phyloP scores from a whole-genome alignment of 2,113 vertebrate genomes.

The Polypterus senegalus region DNA sequence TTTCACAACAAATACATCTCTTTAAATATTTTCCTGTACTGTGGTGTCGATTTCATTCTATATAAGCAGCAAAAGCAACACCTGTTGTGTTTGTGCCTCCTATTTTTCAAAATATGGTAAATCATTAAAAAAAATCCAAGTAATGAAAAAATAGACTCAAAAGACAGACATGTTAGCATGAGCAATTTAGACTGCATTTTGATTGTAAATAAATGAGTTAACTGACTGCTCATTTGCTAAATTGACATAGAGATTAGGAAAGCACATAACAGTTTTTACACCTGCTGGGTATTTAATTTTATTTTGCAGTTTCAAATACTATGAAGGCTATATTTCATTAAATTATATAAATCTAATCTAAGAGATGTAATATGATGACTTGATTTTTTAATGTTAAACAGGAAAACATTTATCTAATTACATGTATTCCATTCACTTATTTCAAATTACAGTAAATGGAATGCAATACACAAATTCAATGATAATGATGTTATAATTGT shows the following conservation, averaged over 20 bases:
- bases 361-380: slow-evolving; percentile 2
- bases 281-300: neutral
- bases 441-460: no score
- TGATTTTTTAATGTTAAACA: neutral
- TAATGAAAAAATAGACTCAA: slow-evolving; percentile 15
- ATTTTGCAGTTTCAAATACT: no score
- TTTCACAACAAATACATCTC: no score
- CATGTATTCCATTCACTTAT: no score
- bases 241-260: slow-evolving; percentile 21
- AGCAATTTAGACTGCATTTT: slow-evolving; percentile 17
- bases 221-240: slow-evolving; percentile 18
- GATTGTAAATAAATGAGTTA: slow-evolving; percentile 19
- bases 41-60: neutral
- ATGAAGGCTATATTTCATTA: no score
- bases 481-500: no score
- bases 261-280: slow-evolving; percentile 10
- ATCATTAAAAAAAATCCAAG: slow-evolving; percentile 15
- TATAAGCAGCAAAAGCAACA: slow-evolving; percentile 1
- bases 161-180: slow-evolving; percentile 13
- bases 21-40: no score
- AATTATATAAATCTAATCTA: neutral
- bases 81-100: neutral
- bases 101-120: slow-evolving; percentile 8
- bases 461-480: no score
- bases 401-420: neutral